phyloP scores from a whole-genome alignment of 2,888 invertebrate genomes.

The Acrobasis consociella region DNA sequence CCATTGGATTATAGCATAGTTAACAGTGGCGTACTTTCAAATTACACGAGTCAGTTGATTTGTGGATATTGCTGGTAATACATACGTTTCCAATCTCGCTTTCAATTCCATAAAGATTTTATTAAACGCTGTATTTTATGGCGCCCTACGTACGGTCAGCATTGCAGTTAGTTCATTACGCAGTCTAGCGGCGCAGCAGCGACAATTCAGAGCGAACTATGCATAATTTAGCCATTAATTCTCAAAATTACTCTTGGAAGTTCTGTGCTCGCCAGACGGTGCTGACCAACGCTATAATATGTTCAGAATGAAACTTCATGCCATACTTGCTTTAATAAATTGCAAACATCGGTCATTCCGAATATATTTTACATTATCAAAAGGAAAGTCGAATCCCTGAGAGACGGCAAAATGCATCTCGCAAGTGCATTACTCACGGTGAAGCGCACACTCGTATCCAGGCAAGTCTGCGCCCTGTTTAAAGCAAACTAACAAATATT shows the following conservation, averaged over 20 bases:
- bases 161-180: conserved; percentile 65
- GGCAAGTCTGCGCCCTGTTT: conserved; percentile 34
- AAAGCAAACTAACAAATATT: conserved; percentile 53
- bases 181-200: conserved; percentile 63
- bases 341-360: conserved; percentile 18
- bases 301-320: conserved; percentile 44
- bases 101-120: conserved; percentile 44
- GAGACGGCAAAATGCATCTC: conserved; percentile 16
- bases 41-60: conserved; percentile 26
- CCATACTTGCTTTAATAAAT: conserved; percentile 36
- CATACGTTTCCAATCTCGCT: conserved; percentile 32
- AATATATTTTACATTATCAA: conserved; percentile 21
- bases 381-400: conserved; percentile 15
- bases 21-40: conserved; percentile 19
- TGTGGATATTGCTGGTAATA: conserved; percentile 25
- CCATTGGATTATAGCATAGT: conserved; percentile 31
- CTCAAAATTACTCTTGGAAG: conserved; percentile 74
- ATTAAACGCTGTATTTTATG: conserved; percentile 57
- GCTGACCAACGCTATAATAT: conserved; percentile 65
- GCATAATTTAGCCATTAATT: conserved; percentile 80
- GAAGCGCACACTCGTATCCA: conserved; percentile 16
- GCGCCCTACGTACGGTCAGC: conserved; percentile 52
- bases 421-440: conserved; percentile 32
- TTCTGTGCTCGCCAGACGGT: conserved; percentile 65
- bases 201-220: conserved; percentile 75